Conservation (phyloP, 2,797 vertebrate species). For the Hydrolagus colliei region DNA sequence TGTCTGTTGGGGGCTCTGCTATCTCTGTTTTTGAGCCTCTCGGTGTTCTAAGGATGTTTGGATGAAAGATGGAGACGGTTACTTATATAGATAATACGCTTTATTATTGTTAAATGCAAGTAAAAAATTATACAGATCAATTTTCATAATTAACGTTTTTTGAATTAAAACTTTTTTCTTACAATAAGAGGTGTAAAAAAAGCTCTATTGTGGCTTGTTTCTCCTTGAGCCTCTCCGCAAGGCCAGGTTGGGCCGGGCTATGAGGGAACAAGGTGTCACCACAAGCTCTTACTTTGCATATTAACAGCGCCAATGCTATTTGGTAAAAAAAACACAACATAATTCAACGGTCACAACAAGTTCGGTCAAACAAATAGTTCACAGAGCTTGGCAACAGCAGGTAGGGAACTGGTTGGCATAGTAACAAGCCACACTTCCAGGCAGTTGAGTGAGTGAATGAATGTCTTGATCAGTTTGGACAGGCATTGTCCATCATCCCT, state of each 20-base stretch:
- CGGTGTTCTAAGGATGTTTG: too few species aligned
- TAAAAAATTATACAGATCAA: conserved; percentile 31
- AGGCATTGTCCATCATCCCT: too few species aligned
- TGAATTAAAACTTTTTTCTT: conserved; percentile 15
- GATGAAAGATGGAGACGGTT: not conserved
- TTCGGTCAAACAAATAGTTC: conserved; percentile 12
- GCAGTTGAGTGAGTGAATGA: too few species aligned
- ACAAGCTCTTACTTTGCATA: conserved; percentile 2
- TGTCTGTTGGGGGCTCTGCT: too few species aligned
- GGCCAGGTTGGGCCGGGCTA: too few species aligned
- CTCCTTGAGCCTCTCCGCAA: not conserved
- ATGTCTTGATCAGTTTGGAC: too few species aligned
- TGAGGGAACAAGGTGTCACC: too few species aligned
- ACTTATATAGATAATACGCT: not conserved
- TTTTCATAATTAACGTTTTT: conserved; percentile 25
- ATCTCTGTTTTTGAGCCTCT: too few species aligned
- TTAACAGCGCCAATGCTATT: conserved; percentile 26
- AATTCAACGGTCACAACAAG: conserved; percentile 5
- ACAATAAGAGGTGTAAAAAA: conserved; percentile 11
- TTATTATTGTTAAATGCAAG: conserved; percentile 32
- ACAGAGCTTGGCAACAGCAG: conserved; percentile 2
- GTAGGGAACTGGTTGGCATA: not conserved
- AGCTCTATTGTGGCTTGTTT: conserved; percentile 8
- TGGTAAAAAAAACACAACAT: conserved; percentile 23
- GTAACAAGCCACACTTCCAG: too few species aligned